phyloP scores from a whole-genome alignment of 2,888 invertebrate species.

The Hirtodrosophila confusa region DNA sequence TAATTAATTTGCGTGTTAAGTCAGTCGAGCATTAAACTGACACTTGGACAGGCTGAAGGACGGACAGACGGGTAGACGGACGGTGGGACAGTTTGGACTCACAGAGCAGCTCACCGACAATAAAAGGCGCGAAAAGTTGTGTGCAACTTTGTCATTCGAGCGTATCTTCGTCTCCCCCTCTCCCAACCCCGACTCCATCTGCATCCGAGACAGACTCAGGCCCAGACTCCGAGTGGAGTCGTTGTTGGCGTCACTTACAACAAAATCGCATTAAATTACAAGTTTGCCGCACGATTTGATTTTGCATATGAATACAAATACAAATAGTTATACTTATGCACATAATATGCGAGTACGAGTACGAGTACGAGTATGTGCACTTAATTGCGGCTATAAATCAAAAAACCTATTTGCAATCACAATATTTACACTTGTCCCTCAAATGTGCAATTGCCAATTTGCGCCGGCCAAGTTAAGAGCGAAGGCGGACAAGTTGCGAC shows the following conservation, averaged over 20 bases:
- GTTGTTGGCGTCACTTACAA: slow-evolving; percentile 57
- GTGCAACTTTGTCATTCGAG: slow-evolving; percentile 47
- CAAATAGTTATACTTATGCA: not conserved
- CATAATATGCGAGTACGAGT: not conserved
- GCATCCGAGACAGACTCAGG: slow-evolving; percentile 14
- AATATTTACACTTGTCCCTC: slow-evolving; percentile 74
- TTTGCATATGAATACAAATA: slow-evolving; percentile 45
- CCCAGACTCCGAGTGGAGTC: not conserved
- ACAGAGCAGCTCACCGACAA: slow-evolving; percentile 26
- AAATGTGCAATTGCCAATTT: slow-evolving; percentile 45
- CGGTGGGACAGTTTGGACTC: slow-evolving; percentile 9
- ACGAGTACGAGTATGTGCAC: slow-evolving; percentile 33
- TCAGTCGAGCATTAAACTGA: slow-evolving; percentile 60
- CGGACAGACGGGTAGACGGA: slow-evolving; percentile 21
- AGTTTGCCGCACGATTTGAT: slow-evolving; percentile 54
- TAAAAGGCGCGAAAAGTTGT: slow-evolving; percentile 50
- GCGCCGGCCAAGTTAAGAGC: slow-evolving; percentile 23
- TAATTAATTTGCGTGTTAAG: slow-evolving; percentile 68
- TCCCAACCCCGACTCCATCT: too few relatives aligned
- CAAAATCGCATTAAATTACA: slow-evolving; percentile 70
- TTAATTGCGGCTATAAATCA: slow-evolving; percentile 79
- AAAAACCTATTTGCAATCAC: slow-evolving; percentile 65
- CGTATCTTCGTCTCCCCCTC: not conserved
- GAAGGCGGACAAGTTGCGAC: slow-evolving; percentile 49
- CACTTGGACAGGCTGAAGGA: slow-evolving; percentile 40